These are phyloP conservation scores for Ophraella communa DNA, from an alignment of 2,888 invertebrate species.

Conservation along the genomic window DNA sequence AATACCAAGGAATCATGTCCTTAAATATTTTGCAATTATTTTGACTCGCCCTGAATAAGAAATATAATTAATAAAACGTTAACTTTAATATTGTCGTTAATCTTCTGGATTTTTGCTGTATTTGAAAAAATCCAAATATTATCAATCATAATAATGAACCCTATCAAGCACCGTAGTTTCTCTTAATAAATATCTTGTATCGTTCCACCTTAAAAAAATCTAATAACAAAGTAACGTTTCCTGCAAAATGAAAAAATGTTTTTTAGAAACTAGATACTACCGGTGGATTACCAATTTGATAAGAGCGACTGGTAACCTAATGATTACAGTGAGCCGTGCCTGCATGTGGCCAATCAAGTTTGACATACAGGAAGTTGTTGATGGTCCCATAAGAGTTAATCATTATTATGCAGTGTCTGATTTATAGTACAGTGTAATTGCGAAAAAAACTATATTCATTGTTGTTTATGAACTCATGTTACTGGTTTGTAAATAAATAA, in stretches of 20 bases:
- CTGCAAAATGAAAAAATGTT: neutral
- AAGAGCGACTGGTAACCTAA: neutral
- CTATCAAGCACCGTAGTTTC: neutral
- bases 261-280: neutral
- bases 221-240: neutral
- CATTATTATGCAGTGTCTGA: slow-evolving; percentile 11
- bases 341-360: slow-evolving; percentile 31
- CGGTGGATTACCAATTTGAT: neutral
- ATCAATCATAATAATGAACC: neutral
- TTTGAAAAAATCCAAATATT: neutral
- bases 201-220: neutral
- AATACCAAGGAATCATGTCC: too few relatives aligned
- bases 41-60: neutral
- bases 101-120: neutral
- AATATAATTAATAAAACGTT: neutral
- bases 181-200: neutral
- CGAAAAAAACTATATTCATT: too few relatives aligned
- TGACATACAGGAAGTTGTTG: slow-evolving; percentile 32
- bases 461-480: too few relatives aligned
- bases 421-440: neutral
- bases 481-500: too few relatives aligned
- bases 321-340: slow-evolving; percentile 1
- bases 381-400: slow-evolving; percentile 27
- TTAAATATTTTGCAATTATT: too few relatives aligned
- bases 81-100: neutral